phyloP scores from a whole-genome alignment of 1,140 invertebrate species.

The Hyles euphorbiae region DNA sequence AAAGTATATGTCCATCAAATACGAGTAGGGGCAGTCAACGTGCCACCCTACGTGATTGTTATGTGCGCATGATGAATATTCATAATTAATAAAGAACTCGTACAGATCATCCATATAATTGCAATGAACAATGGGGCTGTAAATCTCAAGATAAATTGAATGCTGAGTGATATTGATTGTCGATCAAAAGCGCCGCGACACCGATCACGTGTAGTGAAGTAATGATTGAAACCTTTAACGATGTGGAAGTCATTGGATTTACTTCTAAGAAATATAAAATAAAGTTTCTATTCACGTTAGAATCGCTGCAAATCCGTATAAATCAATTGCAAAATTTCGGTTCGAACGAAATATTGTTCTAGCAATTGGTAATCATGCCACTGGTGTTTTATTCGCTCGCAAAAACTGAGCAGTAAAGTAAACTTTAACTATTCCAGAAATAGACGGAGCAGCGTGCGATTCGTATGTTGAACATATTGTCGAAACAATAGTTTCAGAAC shows the following conservation, averaged over 20 bases:
- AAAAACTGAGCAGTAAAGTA: constrained; percentile 44
- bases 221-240: constrained; percentile 38
- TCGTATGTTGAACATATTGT: constrained; percentile 50
- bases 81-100: constrained; percentile 10
- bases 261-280: constrained; percentile 24
- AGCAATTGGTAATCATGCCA: constrained; percentile 11
- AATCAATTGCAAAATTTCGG: not conserved
- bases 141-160: constrained; percentile 60
- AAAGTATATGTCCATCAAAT: too few relatives aligned
- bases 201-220: constrained; percentile 31
- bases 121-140: constrained; percentile 47
- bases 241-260: constrained; percentile 18
- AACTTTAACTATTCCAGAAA: constrained; percentile 48
- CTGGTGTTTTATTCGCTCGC: constrained; percentile 38
- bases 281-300: constrained; percentile 2
- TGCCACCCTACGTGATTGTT: too few relatives aligned
- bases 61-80: constrained; percentile 22
- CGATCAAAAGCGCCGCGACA: constrained; percentile 51
- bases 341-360: not conserved
- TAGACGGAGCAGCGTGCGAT: constrained; percentile 44
- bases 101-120: constrained; percentile 35
- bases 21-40: too few relatives aligned
- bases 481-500: constrained; percentile 50
- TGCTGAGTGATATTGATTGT: constrained; percentile 47
- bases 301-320: not conserved